Conservation (phyloP, 64 coral and sea anemone species). For the Porites australiensis region DNA sequence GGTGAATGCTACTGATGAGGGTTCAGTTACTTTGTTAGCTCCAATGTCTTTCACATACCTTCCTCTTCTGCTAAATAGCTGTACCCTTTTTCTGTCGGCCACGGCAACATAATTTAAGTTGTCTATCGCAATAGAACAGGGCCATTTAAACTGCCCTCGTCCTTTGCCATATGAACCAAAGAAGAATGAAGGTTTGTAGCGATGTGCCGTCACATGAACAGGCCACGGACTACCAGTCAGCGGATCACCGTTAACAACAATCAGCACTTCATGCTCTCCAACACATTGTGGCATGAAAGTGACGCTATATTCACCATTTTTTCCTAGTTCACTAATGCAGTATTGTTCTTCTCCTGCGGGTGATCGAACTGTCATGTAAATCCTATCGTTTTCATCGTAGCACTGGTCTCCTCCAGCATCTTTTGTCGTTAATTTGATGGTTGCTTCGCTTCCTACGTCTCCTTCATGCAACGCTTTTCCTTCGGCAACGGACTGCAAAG, state of each 20-base stretch:
- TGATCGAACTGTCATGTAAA: not conserved
- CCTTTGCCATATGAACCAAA: not conserved
- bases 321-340: not conserved
- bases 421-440: constrained; percentile 2
- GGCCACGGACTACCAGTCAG: constrained; percentile 4
- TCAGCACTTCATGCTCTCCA: not conserved
- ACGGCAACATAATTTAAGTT: not conserved
- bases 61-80: not conserved
- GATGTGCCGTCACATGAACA: not conserved
- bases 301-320: not conserved
- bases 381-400: constrained; percentile 1
- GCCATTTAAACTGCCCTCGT: not conserved
- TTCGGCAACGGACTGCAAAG: not conserved
- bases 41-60: not conserved
- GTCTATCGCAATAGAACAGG: constrained; percentile 2
- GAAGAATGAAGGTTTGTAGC: not conserved
- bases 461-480: not conserved
- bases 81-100: too few species aligned
- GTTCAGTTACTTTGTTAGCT: not conserved
- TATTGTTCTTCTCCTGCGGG: not conserved
- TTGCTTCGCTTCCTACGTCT: not conserved
- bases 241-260: constrained; percentile 15
- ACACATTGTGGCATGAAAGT: not conserved
- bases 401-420: constrained; percentile 8
- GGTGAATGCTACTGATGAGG: not conserved